phyloP scores from a whole-genome alignment of 1,140 invertebrate species.

The Leptonema lineaticorne region DNA sequence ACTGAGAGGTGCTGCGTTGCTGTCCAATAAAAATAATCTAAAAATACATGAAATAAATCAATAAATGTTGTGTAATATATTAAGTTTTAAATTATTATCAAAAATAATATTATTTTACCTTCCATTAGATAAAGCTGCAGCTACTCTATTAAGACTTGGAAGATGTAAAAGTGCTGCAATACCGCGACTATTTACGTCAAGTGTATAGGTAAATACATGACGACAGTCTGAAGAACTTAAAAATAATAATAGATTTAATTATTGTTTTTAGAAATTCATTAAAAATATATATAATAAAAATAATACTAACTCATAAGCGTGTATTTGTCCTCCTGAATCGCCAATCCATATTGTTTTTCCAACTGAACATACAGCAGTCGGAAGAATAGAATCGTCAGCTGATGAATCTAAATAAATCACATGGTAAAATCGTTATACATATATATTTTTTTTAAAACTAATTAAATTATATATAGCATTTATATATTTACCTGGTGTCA shows the following conservation, averaged over 20 bases:
- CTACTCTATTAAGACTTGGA: constrained; percentile 66
- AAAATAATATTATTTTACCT: constrained; percentile 27
- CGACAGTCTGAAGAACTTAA: constrained; percentile 56
- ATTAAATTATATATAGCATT: neutral
- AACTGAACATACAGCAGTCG: constrained; percentile 68
- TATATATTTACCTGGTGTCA: neutral
- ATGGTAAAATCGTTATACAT: neutral
- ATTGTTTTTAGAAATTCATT: constrained; percentile 9
- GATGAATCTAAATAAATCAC: constrained; percentile 24
- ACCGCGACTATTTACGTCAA: constrained; percentile 55
- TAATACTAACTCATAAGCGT: constrained; percentile 69
- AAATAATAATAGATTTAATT: constrained; percentile 35
- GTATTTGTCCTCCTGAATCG: constrained; percentile 76
- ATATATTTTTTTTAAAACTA: neutral
- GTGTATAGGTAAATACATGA: constrained; percentile 59
- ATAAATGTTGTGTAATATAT: neutral
- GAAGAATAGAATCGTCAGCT: constrained; percentile 56
- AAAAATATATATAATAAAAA: neutral
- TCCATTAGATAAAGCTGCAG: constrained; percentile 72
- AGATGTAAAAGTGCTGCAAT: constrained; percentile 68
- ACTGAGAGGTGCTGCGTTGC: constrained; percentile 60
- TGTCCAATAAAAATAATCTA: constrained; percentile 71
- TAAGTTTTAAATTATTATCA: neutral
- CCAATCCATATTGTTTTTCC: constrained; percentile 81
- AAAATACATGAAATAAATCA: constrained; percentile 19